phyloP scores from a whole-genome alignment of 2,113 vertebrate species.

The zebrafish (Danio rerio) region GRCz12tu NC_133195.1:8051501-8052000 shows the following conservation, averaged over 20 bases:
- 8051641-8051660: too few relatives aligned
- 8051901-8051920: neutral
- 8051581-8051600: too few relatives aligned
- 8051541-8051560: too few relatives aligned
- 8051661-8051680: too few relatives aligned
- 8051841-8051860: constrained; percentile 21
- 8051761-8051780: neutral
- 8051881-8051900: constrained; percentile 29
- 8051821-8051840: constrained; percentile 23
- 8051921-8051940: constrained; percentile 7
- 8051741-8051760: neutral
- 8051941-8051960: constrained; percentile 14
- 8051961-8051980: neutral
- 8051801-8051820: neutral
- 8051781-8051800: constrained; percentile 1
- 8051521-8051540: too few relatives aligned
- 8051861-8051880: constrained; percentile 18
- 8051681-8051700: neutral
- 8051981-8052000: neutral
- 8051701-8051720: neutral
- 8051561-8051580: too few relatives aligned
- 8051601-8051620: too few relatives aligned
- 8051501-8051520: too few relatives aligned
- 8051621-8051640: too few relatives aligned
- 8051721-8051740: neutral